phyloP scores from a whole-genome alignment of 2,797 vertebrate species.

The Platalea minor region DNA sequence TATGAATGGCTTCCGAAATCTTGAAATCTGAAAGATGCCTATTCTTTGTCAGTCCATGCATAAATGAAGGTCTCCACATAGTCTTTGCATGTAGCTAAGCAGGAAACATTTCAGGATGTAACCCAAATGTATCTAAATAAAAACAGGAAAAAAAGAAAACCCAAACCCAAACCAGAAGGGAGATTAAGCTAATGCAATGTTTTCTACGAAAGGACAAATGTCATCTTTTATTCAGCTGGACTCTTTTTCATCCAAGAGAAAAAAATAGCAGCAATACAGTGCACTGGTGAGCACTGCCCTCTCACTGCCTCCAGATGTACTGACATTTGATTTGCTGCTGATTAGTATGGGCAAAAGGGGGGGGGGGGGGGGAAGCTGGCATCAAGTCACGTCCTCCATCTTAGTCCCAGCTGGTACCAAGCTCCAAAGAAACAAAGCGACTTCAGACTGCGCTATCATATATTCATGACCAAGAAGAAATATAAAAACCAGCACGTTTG shows the following conservation, averaged over 20 bases:
- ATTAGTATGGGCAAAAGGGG: conserved; percentile 43
- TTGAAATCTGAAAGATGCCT: neutral
- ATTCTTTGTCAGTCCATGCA: neutral
- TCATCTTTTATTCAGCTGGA: conserved; percentile 15
- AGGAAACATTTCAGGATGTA: neutral
- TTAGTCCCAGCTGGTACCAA: conserved; percentile 79
- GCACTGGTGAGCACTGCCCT: conserved; percentile 61
- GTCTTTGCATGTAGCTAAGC: neutral
- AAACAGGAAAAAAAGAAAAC: neutral
- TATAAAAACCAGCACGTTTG: conserved; percentile 74
- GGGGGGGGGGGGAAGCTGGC: conserved; percentile 64
- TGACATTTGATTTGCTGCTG: conserved; percentile 55
- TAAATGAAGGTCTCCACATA: neutral
- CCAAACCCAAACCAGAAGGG: neutral
- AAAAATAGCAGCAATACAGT: neutral
- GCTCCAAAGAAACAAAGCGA: conserved; percentile 74
- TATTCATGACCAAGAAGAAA: conserved; percentile 74
- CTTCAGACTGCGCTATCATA: conserved; percentile 73
- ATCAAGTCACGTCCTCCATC: conserved; percentile 79
- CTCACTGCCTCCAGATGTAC: conserved; percentile 63
- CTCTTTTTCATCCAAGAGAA: neutral
- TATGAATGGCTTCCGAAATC: neutral
- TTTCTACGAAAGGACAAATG: conserved; percentile 26
- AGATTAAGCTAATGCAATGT: conserved; percentile 9
- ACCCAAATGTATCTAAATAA: neutral